A percentile compares a stretch with the other conserved stretches of the same genome.
These are phyloP conservation scores for Fukomys damarensis DNA, from an alignment of 2,113 vertebrate species.

Conservation along the genomic window DNA sequence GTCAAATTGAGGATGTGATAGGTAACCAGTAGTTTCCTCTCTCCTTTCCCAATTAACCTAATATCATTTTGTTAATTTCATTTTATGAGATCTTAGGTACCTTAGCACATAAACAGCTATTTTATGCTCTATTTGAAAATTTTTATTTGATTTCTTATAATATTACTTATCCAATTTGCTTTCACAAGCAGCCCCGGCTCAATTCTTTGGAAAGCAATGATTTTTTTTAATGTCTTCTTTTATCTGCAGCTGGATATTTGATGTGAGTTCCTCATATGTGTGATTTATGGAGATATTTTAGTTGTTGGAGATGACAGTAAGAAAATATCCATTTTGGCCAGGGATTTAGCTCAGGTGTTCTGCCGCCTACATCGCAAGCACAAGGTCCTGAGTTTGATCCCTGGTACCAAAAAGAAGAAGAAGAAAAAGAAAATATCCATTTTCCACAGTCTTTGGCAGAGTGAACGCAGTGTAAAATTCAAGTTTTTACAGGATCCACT, in stretches of 20 bases:
- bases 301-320: not conserved
- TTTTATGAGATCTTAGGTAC: not conserved
- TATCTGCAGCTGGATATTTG: conserved; percentile 13
- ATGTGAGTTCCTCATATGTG: not conserved
- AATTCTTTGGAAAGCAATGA: not conserved
- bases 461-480: not conserved
- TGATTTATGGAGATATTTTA: not conserved
- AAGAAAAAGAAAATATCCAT: not conserved
- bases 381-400: too few relatives aligned
- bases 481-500: not conserved
- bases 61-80: conserved; percentile 20
- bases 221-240: not conserved
- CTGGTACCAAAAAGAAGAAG: too few relatives aligned
- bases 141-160: not conserved
- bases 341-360: too few relatives aligned
- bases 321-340: not conserved
- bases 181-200: not conserved
- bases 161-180: not conserved
- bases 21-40: not conserved
- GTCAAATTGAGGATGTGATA: not conserved
- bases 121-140: not conserved
- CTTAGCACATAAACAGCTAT: not conserved
- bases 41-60: not conserved
- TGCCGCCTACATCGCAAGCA: too few relatives aligned
- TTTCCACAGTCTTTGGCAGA: not conserved